Evolutionary conservation across 2,113 vertebrate genomes (phyloP), one percentile per base, ranked within the genome.

Genomic region (Otis tarda): DNA sequence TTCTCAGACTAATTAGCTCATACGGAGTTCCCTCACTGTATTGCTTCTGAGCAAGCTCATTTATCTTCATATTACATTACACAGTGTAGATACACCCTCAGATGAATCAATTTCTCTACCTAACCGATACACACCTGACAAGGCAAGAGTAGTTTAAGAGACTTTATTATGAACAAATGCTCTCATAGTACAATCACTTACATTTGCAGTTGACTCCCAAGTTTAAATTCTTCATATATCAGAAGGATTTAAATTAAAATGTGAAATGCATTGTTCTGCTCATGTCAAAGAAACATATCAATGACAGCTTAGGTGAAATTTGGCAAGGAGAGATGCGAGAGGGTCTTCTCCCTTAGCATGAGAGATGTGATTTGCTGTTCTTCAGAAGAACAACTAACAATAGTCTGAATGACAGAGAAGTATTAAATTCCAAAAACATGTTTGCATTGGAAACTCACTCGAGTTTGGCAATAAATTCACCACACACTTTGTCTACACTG

Each of bases 1-100:
- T 64, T 83, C 59, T 53, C 88, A 83, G 63, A 83, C 45, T 93
- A 90, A 94, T 90, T 61, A 93, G 50, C 9, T 93, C 79, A 69
- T 1, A 8, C 23, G 41, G 63, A 88, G 79, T 39, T 92, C 55
- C 47, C 47, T 77, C 61, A 45, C 79, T 65, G 12, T 37, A 59
- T 10, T 80, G 80, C 70, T 83, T 83, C 71, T 83, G n/a, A 93
- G 71, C 63, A 88, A 94, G 75, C 28, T 77, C 88, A 77, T 92
- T 92, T 83, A 65, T 93, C 92, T 90, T 65, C 59, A 23, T n/a
- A 33, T 27, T 67, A 57, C 56, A 83, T 70, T 86, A 83, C 12
- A 43, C 52, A 89, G 56, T 14, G 13, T 8, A 68, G 84, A 59
- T 60, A 77, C 17, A 88, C 13, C 53, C 71, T 90, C 45, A 67